These are phyloP conservation scores for Pomacea maculata DNA, from an alignment of 1,140 invertebrate genomes.

Conservation along the genomic window DNA sequence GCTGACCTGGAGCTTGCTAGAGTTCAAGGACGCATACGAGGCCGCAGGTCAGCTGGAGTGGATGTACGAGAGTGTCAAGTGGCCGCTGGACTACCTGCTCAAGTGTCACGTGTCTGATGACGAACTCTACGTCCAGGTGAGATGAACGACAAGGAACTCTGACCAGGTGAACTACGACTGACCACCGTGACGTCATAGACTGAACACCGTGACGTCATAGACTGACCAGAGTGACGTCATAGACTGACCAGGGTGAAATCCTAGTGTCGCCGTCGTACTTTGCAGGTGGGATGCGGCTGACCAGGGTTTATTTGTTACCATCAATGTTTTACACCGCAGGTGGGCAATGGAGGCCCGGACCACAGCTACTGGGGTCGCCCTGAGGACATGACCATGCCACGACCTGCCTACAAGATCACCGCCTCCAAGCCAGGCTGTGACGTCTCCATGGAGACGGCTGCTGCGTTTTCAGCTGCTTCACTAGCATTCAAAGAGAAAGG, in stretches of 20 bases:
- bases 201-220: no score
- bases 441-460: conserved; percentile 73
- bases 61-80: conserved; percentile 64
- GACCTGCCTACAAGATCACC: conserved; percentile 73
- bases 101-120: conserved; percentile 60
- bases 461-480: conserved; percentile 71
- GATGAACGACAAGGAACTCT: background rate
- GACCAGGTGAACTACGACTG: background rate
- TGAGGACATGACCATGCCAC: conserved; percentile 71
- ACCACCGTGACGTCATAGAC: no score
- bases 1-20: conserved; percentile 71
- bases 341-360: conserved; percentile 48
- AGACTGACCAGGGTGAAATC: no score
- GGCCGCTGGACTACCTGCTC: conserved; percentile 74
- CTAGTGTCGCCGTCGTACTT: no score
- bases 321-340: conserved; percentile 46
- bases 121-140: conserved; percentile 46
- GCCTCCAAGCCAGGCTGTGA: conserved; percentile 70
- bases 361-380: conserved; percentile 54
- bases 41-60: conserved; percentile 64
- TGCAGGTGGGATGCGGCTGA: no score
- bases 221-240: no score
- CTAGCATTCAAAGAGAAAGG: conserved; percentile 67
- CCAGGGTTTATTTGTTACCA: no score
- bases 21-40: conserved; percentile 70